Conservation (phyloP, 2,888 invertebrate genomes). For the Unio pictorum region DNA sequence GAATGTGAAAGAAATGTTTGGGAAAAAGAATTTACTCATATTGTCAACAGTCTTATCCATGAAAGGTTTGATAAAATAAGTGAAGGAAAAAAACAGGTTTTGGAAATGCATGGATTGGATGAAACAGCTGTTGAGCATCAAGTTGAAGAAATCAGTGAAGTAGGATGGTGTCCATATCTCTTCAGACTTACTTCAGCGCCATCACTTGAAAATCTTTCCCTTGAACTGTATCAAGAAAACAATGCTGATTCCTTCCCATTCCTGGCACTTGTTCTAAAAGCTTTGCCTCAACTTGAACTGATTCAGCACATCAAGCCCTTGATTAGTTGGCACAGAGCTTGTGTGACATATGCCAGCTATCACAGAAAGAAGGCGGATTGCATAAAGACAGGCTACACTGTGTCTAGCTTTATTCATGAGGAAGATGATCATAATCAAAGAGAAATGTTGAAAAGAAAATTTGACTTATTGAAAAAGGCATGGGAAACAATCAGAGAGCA, state of each 20-base stretch:
- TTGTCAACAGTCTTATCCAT: slow-evolving; percentile 2
- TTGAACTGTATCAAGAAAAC: slow-evolving; percentile 7
- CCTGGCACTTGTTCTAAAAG: slow-evolving; percentile 13
- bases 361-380: slow-evolving; percentile 31
- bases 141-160: not conserved
- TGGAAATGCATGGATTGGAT: not conserved
- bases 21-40: slow-evolving; percentile 7
- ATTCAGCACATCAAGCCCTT: slow-evolving; percentile 24
- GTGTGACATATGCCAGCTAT: slow-evolving; percentile 26
- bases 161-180: slow-evolving; percentile 3
- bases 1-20: slow-evolving; percentile 1
- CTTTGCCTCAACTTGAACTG: slow-evolving; percentile 8
- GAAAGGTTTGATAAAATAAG: slow-evolving; percentile 6
- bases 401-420: too few species aligned
- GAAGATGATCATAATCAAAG: too few species aligned
- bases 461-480: too few species aligned
- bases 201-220: slow-evolving; percentile 10
- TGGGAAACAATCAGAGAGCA: too few species aligned
- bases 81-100: not conserved
- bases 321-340: slow-evolving; percentile 36
- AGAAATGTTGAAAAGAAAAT: too few species aligned
- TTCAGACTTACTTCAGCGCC: slow-evolving; percentile 14
- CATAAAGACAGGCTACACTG: not conserved
- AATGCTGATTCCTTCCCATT: slow-evolving; percentile 10
- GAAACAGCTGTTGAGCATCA: slow-evolving; percentile 1